Percentiles rank a stretch among this genome's conserved stretches.
Evolutionary conservation across 2,888 invertebrate species (phyloP).

Genomic region (Agrotis exclamationis): DNA sequence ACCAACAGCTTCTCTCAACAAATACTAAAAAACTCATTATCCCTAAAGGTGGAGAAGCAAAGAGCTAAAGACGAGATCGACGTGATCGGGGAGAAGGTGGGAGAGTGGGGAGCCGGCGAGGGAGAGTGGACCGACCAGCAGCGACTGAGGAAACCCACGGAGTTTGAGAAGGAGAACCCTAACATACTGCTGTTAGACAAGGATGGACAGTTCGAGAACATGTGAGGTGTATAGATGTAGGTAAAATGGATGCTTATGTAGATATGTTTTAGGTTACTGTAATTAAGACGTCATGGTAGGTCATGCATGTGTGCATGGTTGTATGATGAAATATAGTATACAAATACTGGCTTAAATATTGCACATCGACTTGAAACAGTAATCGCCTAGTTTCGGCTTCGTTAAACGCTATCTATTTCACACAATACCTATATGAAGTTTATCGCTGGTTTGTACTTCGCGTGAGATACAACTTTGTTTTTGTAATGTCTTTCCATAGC

Average conservation of each 20-base stretch:
- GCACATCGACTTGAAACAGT: no score
- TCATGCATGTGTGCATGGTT: no score
- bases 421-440: no score
- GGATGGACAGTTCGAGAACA: conserved; percentile 94
- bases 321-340: background rate
- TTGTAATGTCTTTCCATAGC: no score
- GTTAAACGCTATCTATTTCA: no score
- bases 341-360: no score
- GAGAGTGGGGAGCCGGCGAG: conserved; percentile 93
- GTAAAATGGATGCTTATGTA: conserved; percentile 50
- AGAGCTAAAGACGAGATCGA: conserved; percentile 93
- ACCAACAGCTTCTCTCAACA: background rate
- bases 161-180: conserved; percentile 95
- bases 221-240: conserved; percentile 84
- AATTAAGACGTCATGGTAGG: no score
- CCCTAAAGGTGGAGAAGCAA: conserved; percentile 93
- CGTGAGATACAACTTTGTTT: no score
- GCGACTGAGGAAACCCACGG: conserved; percentile 93
- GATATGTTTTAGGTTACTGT: background rate
- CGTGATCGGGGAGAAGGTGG: conserved; percentile 93
- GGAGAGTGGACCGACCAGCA: conserved; percentile 95
- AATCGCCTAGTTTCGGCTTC: no score
- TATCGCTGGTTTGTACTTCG: no score
- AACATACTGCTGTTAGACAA: conserved; percentile 94
- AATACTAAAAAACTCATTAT: background rate